A percentile compares a stretch with the other conserved stretches of the same genome.
Conservation (phyloP, 30 jellyfish, hydroid and myxozoan genomes). For the Aurelia sp. region DNA sequence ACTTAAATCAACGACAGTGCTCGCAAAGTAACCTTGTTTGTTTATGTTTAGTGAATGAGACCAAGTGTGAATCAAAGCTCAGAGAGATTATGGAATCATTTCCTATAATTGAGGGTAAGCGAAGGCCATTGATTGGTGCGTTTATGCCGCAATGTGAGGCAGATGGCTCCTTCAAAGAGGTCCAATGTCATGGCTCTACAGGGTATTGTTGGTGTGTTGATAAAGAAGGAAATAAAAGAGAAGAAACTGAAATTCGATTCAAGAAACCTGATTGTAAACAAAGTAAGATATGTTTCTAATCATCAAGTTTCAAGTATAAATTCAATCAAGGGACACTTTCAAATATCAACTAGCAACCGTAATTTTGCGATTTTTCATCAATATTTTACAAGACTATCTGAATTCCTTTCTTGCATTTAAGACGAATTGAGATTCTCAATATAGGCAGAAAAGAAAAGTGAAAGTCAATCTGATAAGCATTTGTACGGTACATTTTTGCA, state of each 20-base stretch:
- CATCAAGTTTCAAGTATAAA: too few relatives aligned
- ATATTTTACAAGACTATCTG: too few relatives aligned
- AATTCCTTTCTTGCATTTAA: too few relatives aligned
- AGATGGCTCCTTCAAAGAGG: conserved; percentile 17
- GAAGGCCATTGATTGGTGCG: conserved; percentile 31
- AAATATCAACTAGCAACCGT: too few relatives aligned
- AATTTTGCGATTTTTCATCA: too few relatives aligned
- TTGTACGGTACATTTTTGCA: too few relatives aligned
- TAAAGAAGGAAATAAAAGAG: conserved; percentile 16
- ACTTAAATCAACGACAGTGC: too few relatives aligned
- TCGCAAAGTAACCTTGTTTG: too few relatives aligned
- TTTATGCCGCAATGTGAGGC: conserved; percentile 55
- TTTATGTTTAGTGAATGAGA: neutral
- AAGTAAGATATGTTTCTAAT: conserved; percentile 1
- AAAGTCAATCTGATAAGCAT: too few relatives aligned
- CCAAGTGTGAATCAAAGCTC: neutral
- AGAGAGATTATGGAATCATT: neutral
- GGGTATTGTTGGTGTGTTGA: conserved; percentile 51
- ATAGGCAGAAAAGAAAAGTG: too few relatives aligned
- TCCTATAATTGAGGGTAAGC: neutral
- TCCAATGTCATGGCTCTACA: conserved; percentile 21
- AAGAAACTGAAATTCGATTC: conserved; percentile 16
- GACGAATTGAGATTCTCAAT: too few relatives aligned
- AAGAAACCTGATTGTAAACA: conserved; percentile 25
- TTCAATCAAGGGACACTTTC: too few relatives aligned